A percentile compares a stretch with the other conserved stretches of the same genome.
Conservation (phyloP, 1,140 invertebrate species). For the Dreissena polymorpha region DNA sequence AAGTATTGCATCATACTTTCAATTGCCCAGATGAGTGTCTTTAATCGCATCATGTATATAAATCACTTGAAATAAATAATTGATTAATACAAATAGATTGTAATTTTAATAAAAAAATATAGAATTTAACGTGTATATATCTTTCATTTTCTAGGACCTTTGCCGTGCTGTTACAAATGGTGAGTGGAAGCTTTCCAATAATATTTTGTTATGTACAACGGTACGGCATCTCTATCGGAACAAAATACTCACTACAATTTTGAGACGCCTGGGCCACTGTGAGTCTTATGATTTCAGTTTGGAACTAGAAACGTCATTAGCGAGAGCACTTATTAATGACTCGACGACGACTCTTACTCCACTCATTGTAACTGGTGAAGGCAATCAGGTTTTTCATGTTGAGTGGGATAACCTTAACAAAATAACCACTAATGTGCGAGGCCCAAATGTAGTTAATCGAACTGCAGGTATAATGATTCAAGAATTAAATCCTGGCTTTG, state of each 20-base stretch:
- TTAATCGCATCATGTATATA: too few species aligned
- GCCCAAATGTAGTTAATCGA: constrained; percentile 55
- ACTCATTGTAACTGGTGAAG: neutral
- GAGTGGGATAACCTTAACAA: constrained; percentile 68
- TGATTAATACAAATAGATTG: too few species aligned
- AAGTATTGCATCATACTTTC: too few species aligned
- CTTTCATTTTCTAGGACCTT: too few species aligned
- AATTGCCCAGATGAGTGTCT: too few species aligned
- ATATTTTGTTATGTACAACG: constrained; percentile 49
- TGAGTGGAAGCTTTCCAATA: constrained; percentile 57
- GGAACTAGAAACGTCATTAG: constrained; percentile 58
- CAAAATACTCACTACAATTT: constrained; percentile 43
- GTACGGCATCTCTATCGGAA: constrained; percentile 53
- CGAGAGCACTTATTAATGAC: constrained; percentile 42
- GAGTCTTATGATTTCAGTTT: constrained; percentile 58
- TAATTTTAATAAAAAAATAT: too few species aligned
- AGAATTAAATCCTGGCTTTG: constrained; percentile 1
- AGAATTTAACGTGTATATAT: too few species aligned
- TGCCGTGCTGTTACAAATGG: constrained; percentile 52
- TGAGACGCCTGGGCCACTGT: constrained; percentile 54
- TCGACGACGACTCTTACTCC: constrained; percentile 33
- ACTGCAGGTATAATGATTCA: constrained; percentile 63
- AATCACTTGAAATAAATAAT: too few species aligned
- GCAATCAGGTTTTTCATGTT: constrained; percentile 47
- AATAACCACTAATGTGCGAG: constrained; percentile 52